Evolutionary conservation across 2,797 vertebrate genomes (phyloP).

Genomic region (Holocentrus rufus): DNA sequence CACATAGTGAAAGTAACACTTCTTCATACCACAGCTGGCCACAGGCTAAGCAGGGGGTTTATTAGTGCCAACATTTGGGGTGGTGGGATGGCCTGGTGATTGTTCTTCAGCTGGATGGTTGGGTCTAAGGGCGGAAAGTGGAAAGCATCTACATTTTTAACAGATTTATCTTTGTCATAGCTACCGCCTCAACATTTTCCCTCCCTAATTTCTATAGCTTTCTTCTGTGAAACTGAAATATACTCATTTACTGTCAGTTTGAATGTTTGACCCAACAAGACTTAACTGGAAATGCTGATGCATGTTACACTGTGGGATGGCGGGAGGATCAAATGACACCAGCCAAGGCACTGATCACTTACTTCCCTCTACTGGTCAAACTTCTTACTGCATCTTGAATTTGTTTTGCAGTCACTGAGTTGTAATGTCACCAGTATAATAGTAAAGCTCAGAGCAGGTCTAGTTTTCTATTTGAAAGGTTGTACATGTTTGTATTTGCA

Average conservation of each 20-base stretch:
- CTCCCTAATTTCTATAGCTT: neutral
- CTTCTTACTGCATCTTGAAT: conserved; percentile 30
- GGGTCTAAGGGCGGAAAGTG: no score
- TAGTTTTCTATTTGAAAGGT: neutral
- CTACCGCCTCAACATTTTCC: neutral
- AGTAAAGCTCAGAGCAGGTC: neutral
- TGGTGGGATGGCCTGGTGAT: neutral
- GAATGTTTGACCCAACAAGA: neutral
- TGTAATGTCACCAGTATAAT: neutral
- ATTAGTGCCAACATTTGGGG: conserved; percentile 31
- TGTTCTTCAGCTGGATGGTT: neutral
- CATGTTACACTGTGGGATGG: neutral
- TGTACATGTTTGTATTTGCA: neutral
- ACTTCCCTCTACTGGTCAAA: conserved; percentile 65
- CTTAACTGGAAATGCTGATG: conserved; percentile 18
- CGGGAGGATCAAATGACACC: neutral
- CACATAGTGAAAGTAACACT: conserved; percentile 11
- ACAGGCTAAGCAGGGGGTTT: conserved; percentile 27
- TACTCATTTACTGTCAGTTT: neutral
- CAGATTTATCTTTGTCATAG: neutral
- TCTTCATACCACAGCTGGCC: conserved; percentile 19
- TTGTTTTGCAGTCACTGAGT: neutral
- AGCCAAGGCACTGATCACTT: conserved; percentile 28
- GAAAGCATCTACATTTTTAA: no score
- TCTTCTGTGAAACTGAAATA: neutral